phyloP scores from a whole-genome alignment of 2,888 invertebrate species.

The Noctua janthe region DNA sequence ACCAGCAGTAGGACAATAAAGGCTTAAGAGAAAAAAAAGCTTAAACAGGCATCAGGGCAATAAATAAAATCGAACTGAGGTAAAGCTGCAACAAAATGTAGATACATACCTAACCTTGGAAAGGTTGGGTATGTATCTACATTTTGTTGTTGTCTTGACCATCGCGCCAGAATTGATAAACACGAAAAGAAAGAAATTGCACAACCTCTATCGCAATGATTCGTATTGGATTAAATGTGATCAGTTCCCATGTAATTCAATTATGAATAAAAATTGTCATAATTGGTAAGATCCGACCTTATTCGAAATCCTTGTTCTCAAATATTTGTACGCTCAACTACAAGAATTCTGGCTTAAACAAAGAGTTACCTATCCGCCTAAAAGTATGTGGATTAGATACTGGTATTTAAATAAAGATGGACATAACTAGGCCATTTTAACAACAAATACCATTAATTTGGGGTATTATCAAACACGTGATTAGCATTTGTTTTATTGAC shows the following conservation, averaged over 20 bases:
- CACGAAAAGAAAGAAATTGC: background rate
- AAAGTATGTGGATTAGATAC: constrained; percentile 17
- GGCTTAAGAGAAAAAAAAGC: no score
- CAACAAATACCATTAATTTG: constrained; percentile 38
- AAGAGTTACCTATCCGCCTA: constrained; percentile 8
- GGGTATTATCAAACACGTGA: constrained; percentile 39
- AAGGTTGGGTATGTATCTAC: no score
- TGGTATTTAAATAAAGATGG: constrained; percentile 43
- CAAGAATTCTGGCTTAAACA: constrained; percentile 26
- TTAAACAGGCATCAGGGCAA: no score
- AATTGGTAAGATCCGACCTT: background rate
- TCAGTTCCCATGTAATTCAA: no score
- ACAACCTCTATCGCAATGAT: no score
- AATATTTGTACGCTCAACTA: constrained; percentile 24
- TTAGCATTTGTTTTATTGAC: constrained; percentile 32
- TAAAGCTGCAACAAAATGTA: background rate
- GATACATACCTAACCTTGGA: background rate
- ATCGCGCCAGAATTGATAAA: background rate
- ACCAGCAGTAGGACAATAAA: no score
- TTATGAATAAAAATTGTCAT: background rate
- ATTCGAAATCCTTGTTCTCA: constrained; percentile 22
- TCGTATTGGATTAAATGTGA: background rate
- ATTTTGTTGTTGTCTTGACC: no score
- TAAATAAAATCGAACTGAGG: background rate
- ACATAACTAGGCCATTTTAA: constrained; percentile 63